phyloP scores from a whole-genome alignment of 2,113 vertebrate species.

The Lampris incognitus region DNA sequence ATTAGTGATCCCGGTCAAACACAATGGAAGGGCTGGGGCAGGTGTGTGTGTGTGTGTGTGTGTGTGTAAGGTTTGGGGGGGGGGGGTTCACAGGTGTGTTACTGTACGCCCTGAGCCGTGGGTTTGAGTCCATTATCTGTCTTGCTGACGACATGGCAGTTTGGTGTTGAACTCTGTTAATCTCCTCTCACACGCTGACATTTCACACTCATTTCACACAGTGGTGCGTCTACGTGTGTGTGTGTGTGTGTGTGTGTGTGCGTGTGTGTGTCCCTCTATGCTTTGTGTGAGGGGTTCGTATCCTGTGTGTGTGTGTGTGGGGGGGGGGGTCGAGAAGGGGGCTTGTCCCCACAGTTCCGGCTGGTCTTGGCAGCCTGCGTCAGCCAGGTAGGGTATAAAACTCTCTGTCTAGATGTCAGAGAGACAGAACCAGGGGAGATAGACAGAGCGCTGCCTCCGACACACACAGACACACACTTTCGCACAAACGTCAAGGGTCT shows the following conservation, averaged over 20 bases:
- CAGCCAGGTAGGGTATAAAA: too few species aligned
- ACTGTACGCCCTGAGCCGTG: not conserved
- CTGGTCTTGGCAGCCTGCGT: too few species aligned
- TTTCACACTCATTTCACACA: not conserved
- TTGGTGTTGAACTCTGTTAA: not conserved
- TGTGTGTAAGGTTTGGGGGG: slow-evolving; percentile 3
- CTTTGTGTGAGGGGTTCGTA: not conserved
- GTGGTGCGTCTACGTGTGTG: not conserved
- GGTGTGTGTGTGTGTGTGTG: slow-evolving; percentile 2
- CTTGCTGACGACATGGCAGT: not conserved
- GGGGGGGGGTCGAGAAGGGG: too few species aligned
- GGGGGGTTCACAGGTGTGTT: not conserved
- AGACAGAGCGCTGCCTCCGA: too few species aligned
- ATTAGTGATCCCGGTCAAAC: too few species aligned
- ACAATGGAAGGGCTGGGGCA: not conserved
- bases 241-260: not conserved
- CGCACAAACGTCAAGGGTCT: too few species aligned
- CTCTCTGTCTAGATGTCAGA: too few species aligned
- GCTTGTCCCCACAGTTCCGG: too few species aligned
- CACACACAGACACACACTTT: too few species aligned
- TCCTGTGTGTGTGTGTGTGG: not conserved
- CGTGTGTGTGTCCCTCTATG: not conserved
- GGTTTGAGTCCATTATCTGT: not conserved
- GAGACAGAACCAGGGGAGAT: too few species aligned
- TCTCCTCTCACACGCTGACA: not conserved